A percentile compares a stretch with the other conserved stretches of the same genome.
These are phyloP conservation scores for Pemphredon lugubris DNA, from an alignment of 2,888 invertebrate genomes.

Conservation along the genomic window DNA sequence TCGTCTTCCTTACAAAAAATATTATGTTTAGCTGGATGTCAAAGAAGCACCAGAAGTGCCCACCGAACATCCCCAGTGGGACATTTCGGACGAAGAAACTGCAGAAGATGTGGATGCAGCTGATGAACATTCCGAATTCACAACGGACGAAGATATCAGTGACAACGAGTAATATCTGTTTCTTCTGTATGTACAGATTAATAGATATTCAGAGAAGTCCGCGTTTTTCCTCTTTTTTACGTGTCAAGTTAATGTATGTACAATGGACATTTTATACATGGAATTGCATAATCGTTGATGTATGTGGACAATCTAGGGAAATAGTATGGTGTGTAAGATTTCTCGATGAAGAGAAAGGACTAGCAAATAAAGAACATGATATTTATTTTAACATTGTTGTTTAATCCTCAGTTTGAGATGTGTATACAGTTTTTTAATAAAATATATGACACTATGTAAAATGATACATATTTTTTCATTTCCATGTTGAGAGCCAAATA, in stretches of 20 bases:
- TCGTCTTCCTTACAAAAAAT: too few species aligned
- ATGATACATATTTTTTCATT: background rate
- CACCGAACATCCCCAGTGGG: slow-evolving; percentile 98
- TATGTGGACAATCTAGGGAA: slow-evolving; percentile 70
- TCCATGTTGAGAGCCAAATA: background rate
- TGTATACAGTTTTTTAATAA: slow-evolving; percentile 73
- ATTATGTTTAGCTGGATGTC: slow-evolving; percentile 89
- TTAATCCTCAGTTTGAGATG: slow-evolving; percentile 76
- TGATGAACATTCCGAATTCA: slow-evolving; percentile 85
- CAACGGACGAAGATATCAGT: slow-evolving; percentile 86
- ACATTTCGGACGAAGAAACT: slow-evolving; percentile 95
- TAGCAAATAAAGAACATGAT: slow-evolving; percentile 74
- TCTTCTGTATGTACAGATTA: slow-evolving; percentile 31
- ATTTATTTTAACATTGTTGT: slow-evolving; percentile 81
- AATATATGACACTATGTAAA: slow-evolving; percentile 49
- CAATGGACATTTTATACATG: slow-evolving; percentile 68
- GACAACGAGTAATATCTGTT: slow-evolving; percentile 80
- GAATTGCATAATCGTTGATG: slow-evolving; percentile 67
- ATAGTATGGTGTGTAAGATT: slow-evolving; percentile 65
- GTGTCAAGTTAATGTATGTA: slow-evolving; percentile 66
- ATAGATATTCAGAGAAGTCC: slow-evolving; percentile 50
- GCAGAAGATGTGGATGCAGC: slow-evolving; percentile 86
- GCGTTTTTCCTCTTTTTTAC: slow-evolving; percentile 63
- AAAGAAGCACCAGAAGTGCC: slow-evolving; percentile 96
- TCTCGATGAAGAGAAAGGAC: slow-evolving; percentile 64